phyloP scores from a whole-genome alignment of 2,797 vertebrate genomes.

The Gymnothorax reevesii region DNA sequence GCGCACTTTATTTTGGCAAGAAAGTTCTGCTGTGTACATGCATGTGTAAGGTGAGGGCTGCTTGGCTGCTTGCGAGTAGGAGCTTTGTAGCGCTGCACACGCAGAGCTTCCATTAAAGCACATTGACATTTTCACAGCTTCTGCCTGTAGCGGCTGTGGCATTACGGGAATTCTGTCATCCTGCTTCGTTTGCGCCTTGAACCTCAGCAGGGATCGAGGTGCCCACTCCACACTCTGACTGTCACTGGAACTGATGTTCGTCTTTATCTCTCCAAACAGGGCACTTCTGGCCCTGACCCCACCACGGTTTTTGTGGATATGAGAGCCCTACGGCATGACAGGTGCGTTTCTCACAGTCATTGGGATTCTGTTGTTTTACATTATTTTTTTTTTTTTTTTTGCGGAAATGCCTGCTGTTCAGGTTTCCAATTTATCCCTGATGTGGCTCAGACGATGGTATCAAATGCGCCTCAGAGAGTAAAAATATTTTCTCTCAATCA shows the following conservation, averaged over 20 bases:
- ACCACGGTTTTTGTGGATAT: conserved; percentile 96
- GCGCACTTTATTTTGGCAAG: not conserved
- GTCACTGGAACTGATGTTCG: not conserved
- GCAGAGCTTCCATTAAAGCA: not conserved
- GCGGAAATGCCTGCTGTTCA: not conserved
- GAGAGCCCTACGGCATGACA: conserved; percentile 91
- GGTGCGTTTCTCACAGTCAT: conserved; percentile 65
- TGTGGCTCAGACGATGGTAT: too few species aligned
- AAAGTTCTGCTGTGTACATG: not conserved
- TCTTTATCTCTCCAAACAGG: conserved; percentile 65
- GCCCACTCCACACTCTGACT: not conserved
- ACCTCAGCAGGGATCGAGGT: not conserved
- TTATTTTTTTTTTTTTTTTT: not conserved
- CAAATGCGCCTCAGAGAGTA: too few species aligned
- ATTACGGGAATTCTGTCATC: conserved; percentile 6
- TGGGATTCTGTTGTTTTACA: not conserved
- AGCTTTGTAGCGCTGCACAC: not conserved
- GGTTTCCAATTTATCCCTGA: not conserved
- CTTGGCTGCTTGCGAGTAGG: not conserved
- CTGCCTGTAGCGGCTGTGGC: not conserved
- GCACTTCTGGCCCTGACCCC: conserved; percentile 92
- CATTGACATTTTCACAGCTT: not conserved
- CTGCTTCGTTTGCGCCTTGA: conserved; percentile 1
- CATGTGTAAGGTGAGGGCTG: not conserved
- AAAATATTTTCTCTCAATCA: too few species aligned